Evolutionary conservation across 1,140 invertebrate species (phyloP).

Genomic region (Potamilus streckersoni): DNA sequence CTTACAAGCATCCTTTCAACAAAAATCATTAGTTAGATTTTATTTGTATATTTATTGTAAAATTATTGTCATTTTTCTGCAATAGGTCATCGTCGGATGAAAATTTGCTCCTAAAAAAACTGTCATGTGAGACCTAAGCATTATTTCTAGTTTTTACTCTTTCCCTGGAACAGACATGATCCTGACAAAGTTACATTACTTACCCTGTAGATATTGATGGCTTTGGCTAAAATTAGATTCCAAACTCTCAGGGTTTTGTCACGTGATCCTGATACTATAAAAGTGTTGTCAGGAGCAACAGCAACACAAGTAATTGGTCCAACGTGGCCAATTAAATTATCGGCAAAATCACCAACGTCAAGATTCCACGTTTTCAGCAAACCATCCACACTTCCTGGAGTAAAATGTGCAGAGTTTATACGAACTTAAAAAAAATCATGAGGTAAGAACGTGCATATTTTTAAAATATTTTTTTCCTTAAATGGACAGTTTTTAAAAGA

Average conservation of each 20-base stretch:
- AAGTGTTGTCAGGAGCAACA: conserved; percentile 23
- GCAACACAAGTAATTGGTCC: conserved; percentile 18
- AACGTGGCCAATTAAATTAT: conserved; percentile 25
- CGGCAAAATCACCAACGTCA: conserved; percentile 23
- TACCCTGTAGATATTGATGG: conserved; percentile 19
- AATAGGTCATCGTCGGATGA: too few relatives aligned
- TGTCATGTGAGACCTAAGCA: too few relatives aligned
- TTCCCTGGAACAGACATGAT: too few relatives aligned
- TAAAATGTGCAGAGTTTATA: not conserved
- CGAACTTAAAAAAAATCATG: not conserved
- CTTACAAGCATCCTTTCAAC: too few relatives aligned
- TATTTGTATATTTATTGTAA: too few relatives aligned
- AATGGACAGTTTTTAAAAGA: too few relatives aligned
- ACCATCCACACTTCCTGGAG: conserved; percentile 24
- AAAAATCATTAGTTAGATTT: too few relatives aligned
- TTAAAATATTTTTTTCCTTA: too few relatives aligned
- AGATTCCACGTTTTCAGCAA: conserved; percentile 28
- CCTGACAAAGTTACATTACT: not conserved
- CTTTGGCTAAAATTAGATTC: conserved; percentile 12
- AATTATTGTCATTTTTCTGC: too few relatives aligned
- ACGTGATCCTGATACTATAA: conserved; percentile 22
- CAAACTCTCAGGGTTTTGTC: conserved; percentile 23
- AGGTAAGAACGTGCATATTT: too few relatives aligned
- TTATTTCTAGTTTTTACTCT: too few relatives aligned
- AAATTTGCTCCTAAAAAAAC: too few relatives aligned